Base-by-base conservation (phyloP, 2,888 invertebrate genomes). In the Tricholauxania praeusta region DNA sequence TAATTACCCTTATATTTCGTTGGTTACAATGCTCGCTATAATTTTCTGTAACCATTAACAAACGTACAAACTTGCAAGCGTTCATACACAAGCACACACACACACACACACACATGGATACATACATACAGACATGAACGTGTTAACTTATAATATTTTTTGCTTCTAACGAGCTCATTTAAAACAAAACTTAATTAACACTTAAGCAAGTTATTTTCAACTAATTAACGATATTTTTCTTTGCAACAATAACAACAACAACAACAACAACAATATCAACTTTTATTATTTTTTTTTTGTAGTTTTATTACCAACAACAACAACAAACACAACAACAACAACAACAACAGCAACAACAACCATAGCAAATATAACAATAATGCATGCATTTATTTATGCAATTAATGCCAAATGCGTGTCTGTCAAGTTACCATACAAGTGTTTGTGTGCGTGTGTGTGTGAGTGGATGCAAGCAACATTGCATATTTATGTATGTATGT, bases 391-490 rank as follows among this genome's bases (percentile, higher is more conserved):
- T 76, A 74, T 77, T 73, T 75, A 77, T 80, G 77, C 83, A 81
- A 83, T 83, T 83, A 83, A 81, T 82, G 84, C 81, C 84, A 82
- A 84, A 81, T 83, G 83, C 83, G 82, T 82, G 84, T 80, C 83
- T 83, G 80, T 82, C 82, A 82, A 82, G 82, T 82, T 84, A 81
- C 57, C 55, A 48, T 52, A n/a, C 28, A 67, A 55, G 48, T 67
- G 55, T 47, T 55, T 67, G 53, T 55, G 52, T 70, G 70, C 60
- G 52, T 65, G 48, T 55, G 19, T 55, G 47, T 39, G 51, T 59
- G 28, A 28, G 28, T 57, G 12, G 52, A 49, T 49, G 22, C 17
- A 49, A 14, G 49, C 49, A 19, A 10, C 32, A 8, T 28, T 28
- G 28, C 28, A 28, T 28, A 28, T 4, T 28, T 28, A 28, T 28